Evolutionary conservation across 2,797 vertebrate species (phyloP).

Genomic region (Anguilla marmorata): DNA sequence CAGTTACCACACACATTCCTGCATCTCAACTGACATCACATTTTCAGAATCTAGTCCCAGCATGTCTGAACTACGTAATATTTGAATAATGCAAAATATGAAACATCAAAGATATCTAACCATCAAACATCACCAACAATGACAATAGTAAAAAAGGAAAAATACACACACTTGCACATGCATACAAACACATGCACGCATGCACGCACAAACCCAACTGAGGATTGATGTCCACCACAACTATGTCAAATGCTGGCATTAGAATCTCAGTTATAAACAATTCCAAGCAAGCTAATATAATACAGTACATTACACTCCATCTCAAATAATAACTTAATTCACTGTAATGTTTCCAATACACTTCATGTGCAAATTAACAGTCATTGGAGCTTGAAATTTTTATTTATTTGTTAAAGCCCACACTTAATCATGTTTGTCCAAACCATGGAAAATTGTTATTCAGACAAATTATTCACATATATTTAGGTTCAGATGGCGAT

Average conservation of each 20-base stretch:
- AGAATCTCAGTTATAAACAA: background rate
- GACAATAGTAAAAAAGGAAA: background rate
- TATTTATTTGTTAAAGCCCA: slow-evolving; percentile 3
- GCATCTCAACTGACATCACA: background rate
- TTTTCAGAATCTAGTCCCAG: background rate
- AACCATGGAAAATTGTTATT: slow-evolving; percentile 5
- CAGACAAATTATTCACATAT: background rate
- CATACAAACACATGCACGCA: background rate
- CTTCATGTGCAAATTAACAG: slow-evolving; percentile 6
- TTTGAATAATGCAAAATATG: background rate
- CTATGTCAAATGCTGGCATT: background rate
- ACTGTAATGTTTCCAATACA: background rate
- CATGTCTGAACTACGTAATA: background rate
- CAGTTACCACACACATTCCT: background rate
- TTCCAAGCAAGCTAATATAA: background rate
- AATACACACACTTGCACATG: background rate
- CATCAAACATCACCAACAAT: background rate
- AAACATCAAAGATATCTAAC: background rate
- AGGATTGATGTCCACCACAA: background rate
- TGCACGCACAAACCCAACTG: background rate
- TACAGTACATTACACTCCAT: background rate
- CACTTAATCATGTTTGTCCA: background rate
- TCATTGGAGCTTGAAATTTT: background rate
- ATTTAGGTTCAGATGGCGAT: background rate
- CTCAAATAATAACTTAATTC: slow-evolving; percentile 6